Base-by-base conservation (phyloP, 64 coral and sea anemone species). In the Actinia tenebrosa region DNA sequence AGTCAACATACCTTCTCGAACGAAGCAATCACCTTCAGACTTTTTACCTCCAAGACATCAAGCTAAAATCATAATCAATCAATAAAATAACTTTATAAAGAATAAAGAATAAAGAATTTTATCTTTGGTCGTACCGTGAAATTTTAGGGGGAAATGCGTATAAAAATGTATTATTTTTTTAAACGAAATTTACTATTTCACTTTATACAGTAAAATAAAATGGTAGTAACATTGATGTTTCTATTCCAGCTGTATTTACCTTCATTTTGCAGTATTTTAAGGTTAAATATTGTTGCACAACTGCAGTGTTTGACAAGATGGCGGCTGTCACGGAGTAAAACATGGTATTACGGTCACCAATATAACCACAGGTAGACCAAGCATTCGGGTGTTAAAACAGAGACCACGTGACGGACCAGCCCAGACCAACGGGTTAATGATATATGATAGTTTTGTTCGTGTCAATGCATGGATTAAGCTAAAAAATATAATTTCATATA, bases 1-100 rank as follows among this genome's bases (percentile, higher is more conserved):
- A 66, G 22, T n/a, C 17, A 46, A 83, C 94, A 89, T 87, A 95
- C 94, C 84, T 89, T 84, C 47, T 89, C 87, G 27, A 95, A 10
- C 17, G 90, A 83, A 9, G 78, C 86, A 10, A 92, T 83, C 11
- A 92, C 66, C 84, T 83, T 95, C 46, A 83, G 52, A 16, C 84
- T 95, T 43, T 79, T 86, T 52, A 78, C 52, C 47, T 92, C 87
- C 54, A 89, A 77, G 72, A 95, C 84, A 4, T 92, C 85, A 13
- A 95, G 84, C 94, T 95, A 43, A 17, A 42, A 75, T 5, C 22
- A 75, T 26, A 75, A 30, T 27, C 10, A 75, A 43, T 86, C 1
- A 18, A 55, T 10, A 53, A 68, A 16, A 80, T 59, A 80, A 44
- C 14, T 44, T 4, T 15, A 72, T 23, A 10, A 25, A 16, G 8